Conservation (phyloP, 2,888 invertebrate genomes). For the Nebria brevicollis region DNA sequence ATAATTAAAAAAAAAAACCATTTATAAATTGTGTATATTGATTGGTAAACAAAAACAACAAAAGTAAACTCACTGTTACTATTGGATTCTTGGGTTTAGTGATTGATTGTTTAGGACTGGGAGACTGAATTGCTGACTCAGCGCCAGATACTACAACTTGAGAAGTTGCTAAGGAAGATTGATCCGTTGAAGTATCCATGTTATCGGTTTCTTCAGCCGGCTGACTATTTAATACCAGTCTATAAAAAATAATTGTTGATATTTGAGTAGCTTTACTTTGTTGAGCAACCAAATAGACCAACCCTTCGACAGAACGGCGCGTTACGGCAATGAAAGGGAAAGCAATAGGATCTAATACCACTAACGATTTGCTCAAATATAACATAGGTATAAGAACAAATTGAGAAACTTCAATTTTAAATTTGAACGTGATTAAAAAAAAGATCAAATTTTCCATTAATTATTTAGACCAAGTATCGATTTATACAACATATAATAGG, state of each 20-base stretch:
- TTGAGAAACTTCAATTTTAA: too few species aligned
- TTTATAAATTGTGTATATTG: background rate
- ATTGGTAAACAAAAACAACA: background rate
- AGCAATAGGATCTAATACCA: too few species aligned
- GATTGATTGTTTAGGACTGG: slow-evolving; percentile 36
- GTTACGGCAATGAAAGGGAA: too few species aligned
- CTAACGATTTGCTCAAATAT: too few species aligned
- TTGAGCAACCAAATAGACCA: too few species aligned
- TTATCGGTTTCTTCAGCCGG: slow-evolving; percentile 30
- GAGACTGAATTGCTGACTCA: slow-evolving; percentile 14
- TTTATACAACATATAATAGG: too few species aligned
- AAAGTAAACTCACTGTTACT: slow-evolving; percentile 44
- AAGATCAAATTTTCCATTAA: too few species aligned
- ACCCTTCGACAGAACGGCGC: too few species aligned
- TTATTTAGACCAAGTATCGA: too few species aligned
- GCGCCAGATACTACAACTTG: slow-evolving; percentile 1
- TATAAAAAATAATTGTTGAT: background rate
- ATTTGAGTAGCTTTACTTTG: too few species aligned
- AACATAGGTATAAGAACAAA: too few species aligned
- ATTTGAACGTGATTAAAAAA: too few species aligned
- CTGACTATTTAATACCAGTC: slow-evolving; percentile 41
- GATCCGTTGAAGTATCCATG: slow-evolving; percentile 14
- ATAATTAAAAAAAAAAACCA: background rate
- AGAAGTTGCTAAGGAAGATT: slow-evolving; percentile 19
- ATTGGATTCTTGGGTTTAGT: slow-evolving; percentile 46